These are phyloP conservation scores for Phragmatobia fuliginosa DNA, from an alignment of 2,888 invertebrate species.

Conservation along the genomic window DNA sequence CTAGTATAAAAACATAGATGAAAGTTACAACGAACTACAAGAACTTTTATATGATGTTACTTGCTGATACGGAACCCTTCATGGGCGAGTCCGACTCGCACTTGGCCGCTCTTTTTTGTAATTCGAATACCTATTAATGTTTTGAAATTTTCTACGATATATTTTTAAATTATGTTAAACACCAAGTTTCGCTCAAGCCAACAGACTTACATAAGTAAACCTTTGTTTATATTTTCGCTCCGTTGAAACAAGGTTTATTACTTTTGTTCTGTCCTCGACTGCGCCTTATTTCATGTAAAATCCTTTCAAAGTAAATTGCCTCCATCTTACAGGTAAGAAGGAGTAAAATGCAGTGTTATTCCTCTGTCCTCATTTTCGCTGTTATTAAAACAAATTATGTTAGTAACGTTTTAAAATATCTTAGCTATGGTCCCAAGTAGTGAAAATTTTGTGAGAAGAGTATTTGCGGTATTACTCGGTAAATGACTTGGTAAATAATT, in stretches of 20 bases:
- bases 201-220: conserved; percentile 49
- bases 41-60: no score
- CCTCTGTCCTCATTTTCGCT: conserved; percentile 54
- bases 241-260: conserved; percentile 73
- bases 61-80: no score
- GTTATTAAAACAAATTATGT: conserved; percentile 52
- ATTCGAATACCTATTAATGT: neutral
- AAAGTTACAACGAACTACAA: no score
- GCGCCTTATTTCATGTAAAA: conserved; percentile 66
- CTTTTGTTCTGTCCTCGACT: conserved; percentile 69
- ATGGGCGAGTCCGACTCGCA: no score
- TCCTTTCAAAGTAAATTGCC: conserved; percentile 73
- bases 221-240: conserved; percentile 68
- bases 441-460: conserved; percentile 31
- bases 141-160: neutral
- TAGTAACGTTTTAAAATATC: conserved; percentile 43
- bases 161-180: conserved; percentile 8
- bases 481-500: neutral
- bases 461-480: no score
- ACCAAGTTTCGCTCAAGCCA: conserved; percentile 29
- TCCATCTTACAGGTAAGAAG: conserved; percentile 62
- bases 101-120: no score
- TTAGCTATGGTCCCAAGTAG: conserved; percentile 35
- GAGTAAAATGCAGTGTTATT: conserved; percentile 65
- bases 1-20: no score